phyloP scores from a whole-genome alignment of 2,797 vertebrate genomes.

The Clarias pachynema region DNA sequence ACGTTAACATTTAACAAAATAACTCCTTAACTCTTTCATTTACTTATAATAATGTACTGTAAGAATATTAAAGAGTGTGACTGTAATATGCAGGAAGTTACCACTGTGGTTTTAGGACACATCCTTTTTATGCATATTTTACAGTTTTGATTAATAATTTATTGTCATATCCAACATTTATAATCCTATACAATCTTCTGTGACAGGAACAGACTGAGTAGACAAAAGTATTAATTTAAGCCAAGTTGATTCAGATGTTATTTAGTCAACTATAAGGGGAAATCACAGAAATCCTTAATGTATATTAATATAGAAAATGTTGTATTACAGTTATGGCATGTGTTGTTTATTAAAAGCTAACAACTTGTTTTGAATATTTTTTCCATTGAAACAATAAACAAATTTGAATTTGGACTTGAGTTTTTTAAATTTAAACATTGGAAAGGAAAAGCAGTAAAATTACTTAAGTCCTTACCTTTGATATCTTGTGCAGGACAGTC shows the following conservation, averaged over 20 bases:
- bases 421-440: not conserved
- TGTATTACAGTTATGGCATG: not conserved
- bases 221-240: not conserved
- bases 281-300: not conserved
- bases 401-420: too few species aligned
- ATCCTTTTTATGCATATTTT: not conserved
- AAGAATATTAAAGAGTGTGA: not conserved
- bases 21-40: not conserved
- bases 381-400: too few species aligned
- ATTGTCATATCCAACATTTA: not conserved
- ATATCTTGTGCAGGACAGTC: conserved; percentile 76
- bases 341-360: not conserved
- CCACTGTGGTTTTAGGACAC: not conserved
- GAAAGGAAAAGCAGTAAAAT: not conserved
- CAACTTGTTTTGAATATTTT: not conserved
- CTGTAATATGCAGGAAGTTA: not conserved
- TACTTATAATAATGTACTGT: too few species aligned
- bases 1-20: not conserved
- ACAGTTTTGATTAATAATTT: conserved; percentile 23
- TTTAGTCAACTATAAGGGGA: not conserved
- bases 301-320: not conserved
- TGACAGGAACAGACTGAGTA: conserved; percentile 17
- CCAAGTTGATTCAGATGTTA: not conserved
- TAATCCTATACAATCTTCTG: not conserved
- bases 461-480: conserved; percentile 70